These are phyloP conservation scores for Pogonomyrmex barbatus DNA, from an alignment of 1,140 invertebrate genomes.

Conservation along the genomic window DNA sequence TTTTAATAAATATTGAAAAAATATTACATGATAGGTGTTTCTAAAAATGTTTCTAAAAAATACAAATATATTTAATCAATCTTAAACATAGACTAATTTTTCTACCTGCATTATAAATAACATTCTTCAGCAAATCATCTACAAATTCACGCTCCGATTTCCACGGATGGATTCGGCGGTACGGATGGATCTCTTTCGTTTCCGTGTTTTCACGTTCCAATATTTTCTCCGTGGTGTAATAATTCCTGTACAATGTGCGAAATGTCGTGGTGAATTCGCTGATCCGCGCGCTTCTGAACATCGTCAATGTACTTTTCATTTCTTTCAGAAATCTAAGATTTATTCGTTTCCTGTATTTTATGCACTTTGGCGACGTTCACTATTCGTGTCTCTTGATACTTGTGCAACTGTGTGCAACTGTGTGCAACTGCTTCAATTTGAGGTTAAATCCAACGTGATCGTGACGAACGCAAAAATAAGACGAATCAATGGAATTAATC, in stretches of 20 bases:
- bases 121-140: conserved; percentile 68
- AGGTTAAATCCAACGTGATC: neutral
- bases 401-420: too few species aligned
- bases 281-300: neutral
- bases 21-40: neutral
- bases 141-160: conserved; percentile 75
- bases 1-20: neutral
- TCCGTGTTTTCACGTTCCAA: neutral
- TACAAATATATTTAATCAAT: neutral
- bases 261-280: neutral
- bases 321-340: neutral
- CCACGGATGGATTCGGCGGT: conserved; percentile 80
- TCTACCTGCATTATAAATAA: conserved; percentile 80
- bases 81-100: conserved; percentile 22
- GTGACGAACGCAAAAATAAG: neutral
- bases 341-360: neutral
- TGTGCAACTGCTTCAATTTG: neutral
- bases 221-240: neutral
- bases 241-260: neutral
- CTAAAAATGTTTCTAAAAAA: neutral
- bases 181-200: conserved; percentile 74
- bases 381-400: too few species aligned
- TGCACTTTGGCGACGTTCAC: neutral
- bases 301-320: conserved; percentile 3
- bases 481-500: neutral